Conservation (phyloP, 1,140 invertebrate genomes). For the Thaumatotibia leucotreta region DNA sequence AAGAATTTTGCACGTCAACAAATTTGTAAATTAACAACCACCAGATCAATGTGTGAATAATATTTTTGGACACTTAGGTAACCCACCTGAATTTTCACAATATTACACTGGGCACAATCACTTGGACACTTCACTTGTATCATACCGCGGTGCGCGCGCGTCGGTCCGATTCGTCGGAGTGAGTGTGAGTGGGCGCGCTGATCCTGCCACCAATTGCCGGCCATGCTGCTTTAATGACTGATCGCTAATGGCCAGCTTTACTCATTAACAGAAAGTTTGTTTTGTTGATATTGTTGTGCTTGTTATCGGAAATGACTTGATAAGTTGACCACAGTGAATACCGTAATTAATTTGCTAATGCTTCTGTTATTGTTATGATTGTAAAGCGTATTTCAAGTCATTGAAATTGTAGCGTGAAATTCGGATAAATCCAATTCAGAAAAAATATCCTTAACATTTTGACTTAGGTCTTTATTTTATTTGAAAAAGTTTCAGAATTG, state of each 20-base stretch:
- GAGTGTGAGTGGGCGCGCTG: constrained; percentile 54
- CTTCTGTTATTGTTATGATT: neutral
- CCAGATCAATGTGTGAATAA: neutral
- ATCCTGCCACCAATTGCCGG: constrained; percentile 36
- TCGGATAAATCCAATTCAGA: too few relatives aligned
- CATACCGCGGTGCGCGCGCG: constrained; percentile 38
- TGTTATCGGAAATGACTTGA: too few relatives aligned
- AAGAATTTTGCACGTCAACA: neutral
- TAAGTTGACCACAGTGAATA: neutral
- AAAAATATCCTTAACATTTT: too few relatives aligned
- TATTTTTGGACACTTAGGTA: neutral
- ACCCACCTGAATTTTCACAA: constrained; percentile 19
- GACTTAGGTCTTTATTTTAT: too few relatives aligned
- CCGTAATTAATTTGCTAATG: neutral
- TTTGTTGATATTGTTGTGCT: neutral
- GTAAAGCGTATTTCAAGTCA: too few relatives aligned
- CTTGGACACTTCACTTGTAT: constrained; percentile 44
- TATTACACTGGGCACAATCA: constrained; percentile 37
- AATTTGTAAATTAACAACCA: neutral
- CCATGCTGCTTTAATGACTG: constrained; percentile 46
- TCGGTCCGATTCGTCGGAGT: constrained; percentile 43
- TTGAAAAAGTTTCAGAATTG: too few relatives aligned
- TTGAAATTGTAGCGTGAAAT: too few relatives aligned
- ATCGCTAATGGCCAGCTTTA: constrained; percentile 4
- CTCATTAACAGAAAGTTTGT: neutral